Conservation (phyloP, 2,113 vertebrate species). For the Esox niger region DNA sequence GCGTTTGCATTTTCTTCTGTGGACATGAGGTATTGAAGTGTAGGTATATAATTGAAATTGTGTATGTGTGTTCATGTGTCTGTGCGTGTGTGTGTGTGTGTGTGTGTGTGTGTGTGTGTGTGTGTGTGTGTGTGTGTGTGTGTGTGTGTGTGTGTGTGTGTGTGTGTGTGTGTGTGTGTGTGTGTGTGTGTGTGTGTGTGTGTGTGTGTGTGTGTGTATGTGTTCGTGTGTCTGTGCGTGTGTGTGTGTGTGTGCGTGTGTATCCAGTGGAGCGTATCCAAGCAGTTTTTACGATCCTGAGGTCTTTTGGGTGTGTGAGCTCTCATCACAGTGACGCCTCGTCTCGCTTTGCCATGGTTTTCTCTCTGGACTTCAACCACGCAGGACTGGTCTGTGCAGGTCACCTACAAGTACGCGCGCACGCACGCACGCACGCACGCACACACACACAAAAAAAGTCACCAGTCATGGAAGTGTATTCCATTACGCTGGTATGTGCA, state of each 20-base stretch:
- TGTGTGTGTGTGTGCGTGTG: not conserved
- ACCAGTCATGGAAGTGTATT: constrained; percentile 1
- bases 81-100: not conserved
- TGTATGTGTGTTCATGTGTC: not conserved
- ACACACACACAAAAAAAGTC: not conserved
- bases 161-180: constrained; percentile 3
- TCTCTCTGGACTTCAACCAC: constrained; percentile 89
- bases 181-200: constrained; percentile 1
- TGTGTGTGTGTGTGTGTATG: constrained; percentile 1
- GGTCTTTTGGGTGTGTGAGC: constrained; percentile 82
- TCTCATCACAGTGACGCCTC: constrained; percentile 73
- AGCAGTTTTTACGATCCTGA: constrained; percentile 85
- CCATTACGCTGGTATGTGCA: not conserved
- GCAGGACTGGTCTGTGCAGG: constrained; percentile 77
- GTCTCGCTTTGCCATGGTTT: constrained; percentile 83
- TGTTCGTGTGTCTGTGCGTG: constrained; percentile 5
- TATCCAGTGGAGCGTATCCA: constrained; percentile 84
- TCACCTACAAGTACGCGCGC: constrained; percentile 83
- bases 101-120: constrained; percentile 1
- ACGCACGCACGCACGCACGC: constrained; percentile 1
- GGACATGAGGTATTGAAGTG: too few relatives aligned
- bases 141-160: not conserved
- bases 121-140: constrained; percentile 4
- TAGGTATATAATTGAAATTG: too few relatives aligned
- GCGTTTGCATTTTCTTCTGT: not conserved